Evolutionary conservation across 2,113 vertebrate species (phyloP).

Genomic region (Symphodus melops): DNA sequence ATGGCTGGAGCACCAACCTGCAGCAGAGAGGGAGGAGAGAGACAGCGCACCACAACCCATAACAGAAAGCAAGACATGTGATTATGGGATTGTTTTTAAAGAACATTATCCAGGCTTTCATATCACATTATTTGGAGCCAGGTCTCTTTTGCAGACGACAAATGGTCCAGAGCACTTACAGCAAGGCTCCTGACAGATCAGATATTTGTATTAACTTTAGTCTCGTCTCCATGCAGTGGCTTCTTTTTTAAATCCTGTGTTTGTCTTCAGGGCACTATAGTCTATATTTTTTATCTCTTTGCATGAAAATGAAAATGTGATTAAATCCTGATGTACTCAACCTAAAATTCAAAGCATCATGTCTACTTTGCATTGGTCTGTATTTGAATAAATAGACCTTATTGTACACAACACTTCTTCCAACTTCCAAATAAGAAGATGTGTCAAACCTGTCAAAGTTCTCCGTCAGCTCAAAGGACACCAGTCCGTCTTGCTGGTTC

Average conservation of each 20-base stretch:
- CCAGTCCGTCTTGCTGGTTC: constrained; percentile 83
- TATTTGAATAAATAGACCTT: too few relatives aligned
- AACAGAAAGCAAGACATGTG: too few relatives aligned
- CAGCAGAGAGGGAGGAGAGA: too few relatives aligned
- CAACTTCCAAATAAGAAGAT: not conserved
- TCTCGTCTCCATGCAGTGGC: constrained; percentile 2
- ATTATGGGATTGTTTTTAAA: not conserved
- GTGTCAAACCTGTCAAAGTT: constrained; percentile 84
- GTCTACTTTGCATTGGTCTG: too few relatives aligned
- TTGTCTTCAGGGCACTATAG: not conserved
- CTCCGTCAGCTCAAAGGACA: constrained; percentile 87
- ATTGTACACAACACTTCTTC: too few relatives aligned
- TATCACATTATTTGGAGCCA: not conserved
- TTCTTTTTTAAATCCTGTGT: constrained; percentile 16
- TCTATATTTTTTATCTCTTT: not conserved
- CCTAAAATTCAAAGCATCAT: too few relatives aligned
- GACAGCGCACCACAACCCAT: too few relatives aligned
- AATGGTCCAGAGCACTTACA: not conserved
- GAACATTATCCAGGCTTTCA: not conserved
- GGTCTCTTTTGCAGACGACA: not conserved
- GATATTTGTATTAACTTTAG: not conserved
- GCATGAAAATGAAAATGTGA: not conserved
- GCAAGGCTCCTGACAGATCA: not conserved
- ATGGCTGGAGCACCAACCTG: too few relatives aligned
- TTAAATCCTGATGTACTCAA: not conserved